phyloP scores from a whole-genome alignment of 2,113 vertebrate genomes.

The Hippotragus niger region DNA sequence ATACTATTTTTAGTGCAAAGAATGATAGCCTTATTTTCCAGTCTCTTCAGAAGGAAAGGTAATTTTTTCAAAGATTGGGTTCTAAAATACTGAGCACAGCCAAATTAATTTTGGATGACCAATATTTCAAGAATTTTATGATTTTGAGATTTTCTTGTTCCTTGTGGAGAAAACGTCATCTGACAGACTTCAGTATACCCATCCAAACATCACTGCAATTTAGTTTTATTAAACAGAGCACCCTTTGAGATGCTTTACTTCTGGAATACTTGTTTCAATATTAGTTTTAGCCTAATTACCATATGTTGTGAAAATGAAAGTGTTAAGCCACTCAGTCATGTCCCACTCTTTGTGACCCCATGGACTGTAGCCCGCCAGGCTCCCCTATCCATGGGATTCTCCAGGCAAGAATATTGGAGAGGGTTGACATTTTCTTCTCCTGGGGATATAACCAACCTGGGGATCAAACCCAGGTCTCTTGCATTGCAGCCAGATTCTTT shows the following conservation, averaged over 20 bases:
- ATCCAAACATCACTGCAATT: rapidly evolving
- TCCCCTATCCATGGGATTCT: background rate
- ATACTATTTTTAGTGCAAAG: background rate
- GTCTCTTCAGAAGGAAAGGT: background rate
- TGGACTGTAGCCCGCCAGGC: background rate
- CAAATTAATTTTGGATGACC: background rate
- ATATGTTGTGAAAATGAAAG: background rate
- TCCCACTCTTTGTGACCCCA: background rate
- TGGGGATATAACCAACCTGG: background rate
- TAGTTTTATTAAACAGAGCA: background rate
- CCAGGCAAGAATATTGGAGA: background rate
- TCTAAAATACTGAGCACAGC: background rate
- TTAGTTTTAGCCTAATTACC: background rate
- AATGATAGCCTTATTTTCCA: background rate
- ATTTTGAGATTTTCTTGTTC: background rate
- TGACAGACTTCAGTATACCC: background rate
- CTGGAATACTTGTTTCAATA: background rate
- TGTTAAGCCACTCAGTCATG: background rate
- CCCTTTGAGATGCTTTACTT: background rate
- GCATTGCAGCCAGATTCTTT: background rate
- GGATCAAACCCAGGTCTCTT: background rate
- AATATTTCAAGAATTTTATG: background rate
- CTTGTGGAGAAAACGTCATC: background rate
- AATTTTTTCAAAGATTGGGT: background rate
- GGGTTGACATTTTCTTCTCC: background rate